Evolutionary conservation across 2,113 vertebrate genomes (phyloP), one percentile per base, ranked within the genome.

Genomic region (Macrotus californicus): DNA sequence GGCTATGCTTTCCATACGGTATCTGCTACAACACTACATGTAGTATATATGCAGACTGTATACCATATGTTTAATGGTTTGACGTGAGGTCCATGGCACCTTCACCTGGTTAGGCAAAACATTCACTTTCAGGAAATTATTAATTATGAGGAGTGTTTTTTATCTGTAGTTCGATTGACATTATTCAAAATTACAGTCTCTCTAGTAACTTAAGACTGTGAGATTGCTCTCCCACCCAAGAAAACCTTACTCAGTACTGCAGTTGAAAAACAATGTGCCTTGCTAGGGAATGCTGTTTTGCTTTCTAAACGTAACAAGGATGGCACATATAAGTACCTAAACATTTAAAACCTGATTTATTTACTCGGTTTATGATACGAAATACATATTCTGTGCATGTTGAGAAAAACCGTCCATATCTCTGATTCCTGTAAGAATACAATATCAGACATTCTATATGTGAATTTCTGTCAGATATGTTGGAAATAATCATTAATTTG

Each of bases 41-140:
- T 98, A 98, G 96, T 96, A 98, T 98, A 98, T 98, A 98, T 98
- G 98, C 98, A 98, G 96, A 97, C 97, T 98, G 97, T 98, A 98
- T 98, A 98, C 98, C 98, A 97, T 90, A 97, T 98, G 98, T 97
- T 97, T 98, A 98, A 98, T 52, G 94, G 96, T 98, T 98, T 98
- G 88, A 97, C 97, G 98, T 93, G 96, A 96, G 93, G 85, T 91
- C 97, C 94, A 98, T 91, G 97, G 83, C 92, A 97, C 87, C 93
- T 98, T 98, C 87, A 89, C 98, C 97, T 98, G 96, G 84, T 82
- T 97, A 94, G 97, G 96, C 90, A 96, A 97, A 94, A 98, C 97
- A 95, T 93, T 96, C 69, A 77, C 24, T 89, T 92, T 97, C 91
- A 92, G 83, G 97, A 98, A 93, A 56, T 91, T 98, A 95, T 83